phyloP scores from a whole-genome alignment of 2,888 invertebrate species.

The Acrobasis repandana region DNA sequence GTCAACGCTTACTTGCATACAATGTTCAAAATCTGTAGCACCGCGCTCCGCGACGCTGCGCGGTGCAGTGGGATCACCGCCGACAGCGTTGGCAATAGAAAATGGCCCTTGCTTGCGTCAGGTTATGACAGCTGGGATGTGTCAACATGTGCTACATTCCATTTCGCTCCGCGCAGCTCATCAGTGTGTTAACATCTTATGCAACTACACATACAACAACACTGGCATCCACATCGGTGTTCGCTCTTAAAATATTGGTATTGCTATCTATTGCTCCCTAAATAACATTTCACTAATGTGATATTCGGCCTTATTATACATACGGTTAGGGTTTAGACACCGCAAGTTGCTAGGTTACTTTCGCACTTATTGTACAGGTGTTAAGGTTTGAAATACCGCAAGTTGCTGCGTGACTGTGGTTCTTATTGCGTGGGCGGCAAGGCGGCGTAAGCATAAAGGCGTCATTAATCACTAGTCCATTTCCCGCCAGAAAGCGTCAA shows the following conservation, averaged over 20 bases:
- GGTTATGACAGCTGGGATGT: neutral
- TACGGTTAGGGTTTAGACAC: neutral
- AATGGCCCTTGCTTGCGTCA: neutral
- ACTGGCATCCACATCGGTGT: constrained; percentile 15
- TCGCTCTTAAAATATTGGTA: constrained; percentile 8
- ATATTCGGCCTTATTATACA: neutral
- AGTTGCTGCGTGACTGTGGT: neutral
- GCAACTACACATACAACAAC: constrained; percentile 15
- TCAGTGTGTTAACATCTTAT: constrained; percentile 12
- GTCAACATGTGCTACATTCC: neutral
- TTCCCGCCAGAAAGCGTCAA: constrained; percentile 13
- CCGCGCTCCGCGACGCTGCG: no score
- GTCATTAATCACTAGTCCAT: constrained; percentile 23
- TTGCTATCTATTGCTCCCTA: constrained; percentile 8
- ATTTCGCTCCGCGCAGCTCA: neutral
- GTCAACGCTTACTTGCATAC: no score
- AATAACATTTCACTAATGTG: neutral
- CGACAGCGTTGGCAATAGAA: no score
- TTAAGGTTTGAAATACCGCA: neutral
- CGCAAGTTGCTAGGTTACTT: neutral
- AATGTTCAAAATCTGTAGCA: no score
- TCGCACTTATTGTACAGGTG: neutral
- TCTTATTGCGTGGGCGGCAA: constrained; percentile 3
- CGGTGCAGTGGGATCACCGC: no score
- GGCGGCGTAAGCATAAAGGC: constrained; percentile 5